Evolutionary conservation across 2,888 invertebrate species (phyloP).

Genomic region (Sthenelais limicola): DNA sequence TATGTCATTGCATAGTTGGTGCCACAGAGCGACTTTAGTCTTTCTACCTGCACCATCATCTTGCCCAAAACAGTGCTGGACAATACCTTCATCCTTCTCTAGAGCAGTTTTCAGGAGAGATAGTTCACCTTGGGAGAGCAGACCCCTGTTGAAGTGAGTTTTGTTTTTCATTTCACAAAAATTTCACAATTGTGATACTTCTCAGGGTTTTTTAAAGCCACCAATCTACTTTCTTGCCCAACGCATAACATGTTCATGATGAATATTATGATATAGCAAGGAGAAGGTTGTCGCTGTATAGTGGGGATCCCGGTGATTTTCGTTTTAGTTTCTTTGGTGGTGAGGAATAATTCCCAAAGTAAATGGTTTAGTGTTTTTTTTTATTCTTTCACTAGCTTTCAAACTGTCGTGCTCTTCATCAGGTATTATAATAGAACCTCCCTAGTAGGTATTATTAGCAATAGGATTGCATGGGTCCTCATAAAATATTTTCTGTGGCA

Average conservation of each 20-base stretch:
- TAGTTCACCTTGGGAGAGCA: constrained; percentile 54
- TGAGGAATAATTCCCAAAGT: too few species aligned
- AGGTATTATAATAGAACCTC: too few species aligned
- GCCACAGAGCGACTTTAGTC: constrained; percentile 60
- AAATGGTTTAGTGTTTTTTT: too few species aligned
- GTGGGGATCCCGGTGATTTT: not conserved
- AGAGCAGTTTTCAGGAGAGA: constrained; percentile 53
- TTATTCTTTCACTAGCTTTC: too few species aligned
- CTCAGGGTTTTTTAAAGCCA: too few species aligned
- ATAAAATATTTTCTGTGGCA: too few species aligned
- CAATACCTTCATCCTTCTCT: constrained; percentile 50
- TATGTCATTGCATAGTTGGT: constrained; percentile 65
- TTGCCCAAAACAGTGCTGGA: constrained; percentile 7
- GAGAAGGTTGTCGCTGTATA: not conserved
- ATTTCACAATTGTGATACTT: not conserved
- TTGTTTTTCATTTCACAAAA: not conserved
- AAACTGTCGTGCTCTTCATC: too few species aligned
- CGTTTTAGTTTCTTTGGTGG: not conserved
- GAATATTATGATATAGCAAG: not conserved
- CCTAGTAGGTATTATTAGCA: too few species aligned
- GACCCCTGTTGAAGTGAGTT: constrained; percentile 46
- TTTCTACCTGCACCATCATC: constrained; percentile 53
- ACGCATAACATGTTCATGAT: not conserved
- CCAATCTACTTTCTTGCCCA: too few species aligned
- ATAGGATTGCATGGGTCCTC: too few species aligned